phyloP scores from a whole-genome alignment of 2,113 vertebrate species.

The Antechinus flavipes region DNA sequence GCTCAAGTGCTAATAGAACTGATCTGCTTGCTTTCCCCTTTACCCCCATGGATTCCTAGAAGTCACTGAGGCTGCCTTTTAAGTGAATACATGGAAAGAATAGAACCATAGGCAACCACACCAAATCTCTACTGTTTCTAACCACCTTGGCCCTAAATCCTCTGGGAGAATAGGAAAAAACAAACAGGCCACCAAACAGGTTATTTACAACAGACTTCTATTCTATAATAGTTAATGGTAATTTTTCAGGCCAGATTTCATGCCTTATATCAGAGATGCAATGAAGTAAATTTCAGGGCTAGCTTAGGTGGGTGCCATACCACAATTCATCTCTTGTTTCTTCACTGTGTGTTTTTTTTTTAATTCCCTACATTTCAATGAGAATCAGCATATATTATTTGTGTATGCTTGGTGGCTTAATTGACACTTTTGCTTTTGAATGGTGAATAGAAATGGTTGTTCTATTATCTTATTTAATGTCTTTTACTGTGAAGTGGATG shows the following conservation, averaged over 20 bases:
- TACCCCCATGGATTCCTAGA: not conserved
- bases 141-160: not conserved
- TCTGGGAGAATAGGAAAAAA: not conserved
- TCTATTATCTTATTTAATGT: not conserved
- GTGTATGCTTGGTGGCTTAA: not conserved
- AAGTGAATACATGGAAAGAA: not conserved
- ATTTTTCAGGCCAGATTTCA: not conserved
- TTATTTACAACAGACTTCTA: not conserved
- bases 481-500: not conserved
- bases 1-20: not conserved
- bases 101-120: not conserved
- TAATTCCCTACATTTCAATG: not conserved
- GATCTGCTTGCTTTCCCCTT: not conserved
- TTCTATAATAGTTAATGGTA: not conserved
- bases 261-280: not conserved
- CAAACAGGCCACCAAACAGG: not conserved
- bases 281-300: not conserved
- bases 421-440: not conserved
- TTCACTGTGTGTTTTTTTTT: not conserved
- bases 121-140: not conserved
- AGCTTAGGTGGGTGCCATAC: not conserved
- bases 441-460: not conserved
- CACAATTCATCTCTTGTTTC: not conserved
- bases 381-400: too few species aligned
- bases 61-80: not conserved